These are phyloP conservation scores for Pelagia noctiluca DNA, from an alignment of 30 jellyfish, hydroid and myxozoan genomes.

Conservation along the genomic window DNA sequence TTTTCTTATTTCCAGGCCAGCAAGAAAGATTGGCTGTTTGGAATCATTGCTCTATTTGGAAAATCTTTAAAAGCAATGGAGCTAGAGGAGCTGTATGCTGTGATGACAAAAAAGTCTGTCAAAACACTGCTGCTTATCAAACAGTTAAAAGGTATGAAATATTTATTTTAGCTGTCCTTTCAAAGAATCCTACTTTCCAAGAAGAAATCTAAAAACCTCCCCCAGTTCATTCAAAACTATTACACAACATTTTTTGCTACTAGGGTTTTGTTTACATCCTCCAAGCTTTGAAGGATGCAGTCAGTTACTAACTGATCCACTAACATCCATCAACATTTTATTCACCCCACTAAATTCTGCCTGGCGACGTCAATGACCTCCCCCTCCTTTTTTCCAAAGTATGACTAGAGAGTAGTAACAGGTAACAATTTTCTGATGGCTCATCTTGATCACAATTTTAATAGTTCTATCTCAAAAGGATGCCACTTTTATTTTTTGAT, in stretches of 20 bases:
- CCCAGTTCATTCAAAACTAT: not conserved
- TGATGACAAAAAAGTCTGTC: not conserved
- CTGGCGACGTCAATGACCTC: no score
- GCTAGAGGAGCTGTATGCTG: not conserved
- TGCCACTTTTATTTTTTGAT: no score
- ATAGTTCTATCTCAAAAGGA: no score
- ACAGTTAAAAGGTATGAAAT: not conserved
- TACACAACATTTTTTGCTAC: not conserved
- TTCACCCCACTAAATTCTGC: no score
- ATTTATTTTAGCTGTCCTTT: not conserved
- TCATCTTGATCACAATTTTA: no score
- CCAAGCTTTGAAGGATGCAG: no score
- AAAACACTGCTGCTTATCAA: not conserved
- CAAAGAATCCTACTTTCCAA: not conserved
- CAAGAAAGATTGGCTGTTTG: constrained; percentile 2
- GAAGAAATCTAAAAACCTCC: not conserved
- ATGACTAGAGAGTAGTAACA: no score
- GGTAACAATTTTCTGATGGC: no score
- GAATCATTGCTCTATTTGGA: not conserved
- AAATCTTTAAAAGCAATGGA: constrained; percentile 1
- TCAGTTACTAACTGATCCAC: no score
- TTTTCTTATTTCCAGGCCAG: not conserved
- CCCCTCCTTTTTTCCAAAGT: no score
- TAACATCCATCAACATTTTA: no score
- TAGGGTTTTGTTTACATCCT: not conserved